These are phyloP conservation scores for Sphecodes monilicornis DNA, from an alignment of 2,888 invertebrate genomes.

Conservation along the genomic window DNA sequence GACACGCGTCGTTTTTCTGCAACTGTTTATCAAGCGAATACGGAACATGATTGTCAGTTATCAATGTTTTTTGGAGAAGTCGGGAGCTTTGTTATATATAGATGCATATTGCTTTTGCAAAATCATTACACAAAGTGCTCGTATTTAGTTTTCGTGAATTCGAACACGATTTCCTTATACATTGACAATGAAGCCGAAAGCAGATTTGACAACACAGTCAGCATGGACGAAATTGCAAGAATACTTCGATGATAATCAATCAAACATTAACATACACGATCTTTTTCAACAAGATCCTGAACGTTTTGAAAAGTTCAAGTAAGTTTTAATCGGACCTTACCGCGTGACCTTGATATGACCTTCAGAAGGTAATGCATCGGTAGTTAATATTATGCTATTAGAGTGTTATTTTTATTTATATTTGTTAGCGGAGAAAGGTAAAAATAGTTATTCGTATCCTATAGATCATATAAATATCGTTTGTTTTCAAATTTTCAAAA, in stretches of 20 bases:
- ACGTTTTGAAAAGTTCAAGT: constrained; percentile 97
- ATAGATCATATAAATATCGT: not conserved
- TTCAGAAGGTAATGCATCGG: constrained; percentile 49
- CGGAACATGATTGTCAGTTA: too few relatives aligned
- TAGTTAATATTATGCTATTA: constrained; percentile 13
- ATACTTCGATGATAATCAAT: constrained; percentile 90
- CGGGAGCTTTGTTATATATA: not conserved
- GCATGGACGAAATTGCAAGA: constrained; percentile 91
- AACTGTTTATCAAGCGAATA: too few relatives aligned
- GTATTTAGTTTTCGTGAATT: constrained; percentile 34
- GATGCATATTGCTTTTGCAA: not conserved
- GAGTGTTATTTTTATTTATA: not conserved
- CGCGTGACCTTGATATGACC: constrained; percentile 79
- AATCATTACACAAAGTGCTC: not conserved
- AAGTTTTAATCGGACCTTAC: constrained; percentile 72
- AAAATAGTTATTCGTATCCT: not conserved
- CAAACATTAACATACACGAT: constrained; percentile 92
- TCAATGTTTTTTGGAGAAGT: too few relatives aligned
- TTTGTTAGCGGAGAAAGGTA: too few relatives aligned
- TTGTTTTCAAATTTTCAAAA: not conserved
- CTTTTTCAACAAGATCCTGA: constrained; percentile 92
- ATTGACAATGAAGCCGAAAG: constrained; percentile 85
- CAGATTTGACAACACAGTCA: constrained; percentile 87
- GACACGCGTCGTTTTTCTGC: too few relatives aligned
- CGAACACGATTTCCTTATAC: constrained; percentile 35